A percentile compares a stretch with the other conserved stretches of the same genome.
These are phyloP conservation scores for Prionailurus bengalensis DNA, from an alignment of 2,113 vertebrate species.

Conservation along the genomic window DNA sequence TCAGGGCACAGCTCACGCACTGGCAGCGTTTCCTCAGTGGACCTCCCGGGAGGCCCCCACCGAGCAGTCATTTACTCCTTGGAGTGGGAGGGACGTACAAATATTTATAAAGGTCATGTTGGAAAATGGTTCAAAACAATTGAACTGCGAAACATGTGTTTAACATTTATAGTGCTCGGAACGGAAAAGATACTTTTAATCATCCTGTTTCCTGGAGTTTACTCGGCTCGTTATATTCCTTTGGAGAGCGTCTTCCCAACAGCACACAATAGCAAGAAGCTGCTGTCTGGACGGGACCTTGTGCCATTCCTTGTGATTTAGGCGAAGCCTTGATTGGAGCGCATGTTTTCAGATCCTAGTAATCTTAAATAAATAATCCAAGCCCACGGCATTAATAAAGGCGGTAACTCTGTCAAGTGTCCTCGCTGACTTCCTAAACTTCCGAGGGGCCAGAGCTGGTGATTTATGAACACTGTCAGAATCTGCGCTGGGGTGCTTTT, in stretches of 20 bases:
- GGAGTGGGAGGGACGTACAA: constrained; percentile 69
- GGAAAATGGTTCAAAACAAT: constrained; percentile 82
- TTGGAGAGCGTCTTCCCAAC: constrained; percentile 44
- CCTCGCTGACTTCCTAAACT: constrained; percentile 82
- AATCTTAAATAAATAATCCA: constrained; percentile 83
- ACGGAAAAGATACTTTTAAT: constrained; percentile 68
- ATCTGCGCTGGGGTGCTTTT: constrained; percentile 70
- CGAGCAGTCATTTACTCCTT: constrained; percentile 63
- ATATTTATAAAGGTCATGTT: constrained; percentile 77
- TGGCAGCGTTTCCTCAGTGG: constrained; percentile 53
- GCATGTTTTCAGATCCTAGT: constrained; percentile 76
- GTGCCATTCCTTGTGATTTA: constrained; percentile 59
- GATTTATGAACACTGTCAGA: constrained; percentile 80
- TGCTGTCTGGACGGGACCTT: constrained; percentile 13
- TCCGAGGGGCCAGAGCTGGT: constrained; percentile 66
- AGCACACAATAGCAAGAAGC: constrained; percentile 65
- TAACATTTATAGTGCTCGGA: constrained; percentile 76
- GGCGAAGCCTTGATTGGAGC: constrained; percentile 74
- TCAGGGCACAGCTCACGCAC: background rate
- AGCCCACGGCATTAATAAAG: constrained; percentile 79
- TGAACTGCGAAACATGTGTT: constrained; percentile 79
- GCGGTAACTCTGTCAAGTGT: constrained; percentile 83
- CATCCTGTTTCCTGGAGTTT: constrained; percentile 64
- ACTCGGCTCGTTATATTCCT: constrained; percentile 42
- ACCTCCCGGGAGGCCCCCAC: background rate